A percentile compares a stretch with the other conserved stretches of the same genome.
phyloP scores from a whole-genome alignment of 2,113 vertebrate genomes.

The Mus spicilegus region DNA sequence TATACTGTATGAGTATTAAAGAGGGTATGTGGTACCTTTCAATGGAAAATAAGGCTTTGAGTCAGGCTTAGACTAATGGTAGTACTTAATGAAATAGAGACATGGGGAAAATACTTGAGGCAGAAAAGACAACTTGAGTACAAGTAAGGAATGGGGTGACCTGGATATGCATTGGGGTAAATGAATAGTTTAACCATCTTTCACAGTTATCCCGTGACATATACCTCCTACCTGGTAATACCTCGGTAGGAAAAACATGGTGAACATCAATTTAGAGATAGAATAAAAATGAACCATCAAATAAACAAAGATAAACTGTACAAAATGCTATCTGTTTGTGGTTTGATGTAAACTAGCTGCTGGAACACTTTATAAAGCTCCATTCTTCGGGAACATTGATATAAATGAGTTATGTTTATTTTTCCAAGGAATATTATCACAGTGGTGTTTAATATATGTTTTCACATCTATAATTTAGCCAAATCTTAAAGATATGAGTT shows the following conservation, averaged over 20 bases:
- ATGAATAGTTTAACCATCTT: not conserved
- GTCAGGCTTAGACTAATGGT: not conserved
- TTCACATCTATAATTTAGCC: not conserved
- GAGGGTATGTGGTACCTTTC: not conserved
- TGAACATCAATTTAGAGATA: not conserved
- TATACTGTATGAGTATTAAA: not conserved
- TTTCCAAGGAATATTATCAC: not conserved
- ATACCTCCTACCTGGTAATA: not conserved
- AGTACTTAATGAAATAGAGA: not conserved
- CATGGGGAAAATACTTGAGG: not conserved
- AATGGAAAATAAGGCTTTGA: not conserved
- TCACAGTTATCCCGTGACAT: not conserved
- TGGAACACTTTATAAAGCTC: not conserved
- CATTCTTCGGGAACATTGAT: slow-evolving; percentile 31
- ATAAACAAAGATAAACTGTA: slow-evolving; percentile 4
- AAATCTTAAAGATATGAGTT: not conserved
- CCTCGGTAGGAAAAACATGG: not conserved
- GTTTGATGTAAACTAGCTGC: slow-evolving; percentile 16
- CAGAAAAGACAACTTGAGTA: not conserved
- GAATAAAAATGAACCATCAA: slow-evolving; percentile 24
- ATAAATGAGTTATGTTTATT: not conserved
- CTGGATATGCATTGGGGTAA: not conserved
- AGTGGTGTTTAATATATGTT: slow-evolving; percentile 23
- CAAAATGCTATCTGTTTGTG: not conserved
- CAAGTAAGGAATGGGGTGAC: not conserved